These are phyloP conservation scores for Pseudomyrmex dendroicus DNA, from an alignment of 1,140 invertebrate species.

Conservation along the genomic window DNA sequence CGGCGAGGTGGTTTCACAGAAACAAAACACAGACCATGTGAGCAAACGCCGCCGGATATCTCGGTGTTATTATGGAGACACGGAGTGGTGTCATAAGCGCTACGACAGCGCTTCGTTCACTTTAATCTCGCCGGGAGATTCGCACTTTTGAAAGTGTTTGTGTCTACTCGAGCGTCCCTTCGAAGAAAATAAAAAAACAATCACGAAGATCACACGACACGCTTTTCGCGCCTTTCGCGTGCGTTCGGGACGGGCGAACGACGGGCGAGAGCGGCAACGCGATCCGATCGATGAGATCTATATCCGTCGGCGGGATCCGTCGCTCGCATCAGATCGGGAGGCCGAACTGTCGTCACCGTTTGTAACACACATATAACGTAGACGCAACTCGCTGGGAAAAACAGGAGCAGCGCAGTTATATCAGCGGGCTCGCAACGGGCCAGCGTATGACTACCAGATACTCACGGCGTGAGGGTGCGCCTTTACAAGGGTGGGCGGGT, in stretches of 20 bases:
- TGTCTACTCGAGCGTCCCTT: neutral
- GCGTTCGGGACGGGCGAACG: neutral
- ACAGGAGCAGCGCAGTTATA: constrained; percentile 65
- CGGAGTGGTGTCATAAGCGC: neutral
- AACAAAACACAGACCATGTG: constrained; percentile 73
- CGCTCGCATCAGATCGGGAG: constrained; percentile 38
- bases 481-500: constrained; percentile 74
- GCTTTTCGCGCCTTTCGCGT: constrained; percentile 13
- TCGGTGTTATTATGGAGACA: neutral
- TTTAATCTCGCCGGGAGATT: neutral
- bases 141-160: neutral
- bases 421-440: constrained; percentile 80
- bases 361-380: constrained; percentile 41
- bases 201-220: neutral
- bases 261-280: neutral
- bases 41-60: constrained; percentile 29
- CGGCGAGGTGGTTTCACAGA: constrained; percentile 33
- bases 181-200: neutral
- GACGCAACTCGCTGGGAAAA: constrained; percentile 17
- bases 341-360: constrained; percentile 13
- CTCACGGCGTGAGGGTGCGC: constrained; percentile 82
- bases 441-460: constrained; percentile 84
- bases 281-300: neutral
- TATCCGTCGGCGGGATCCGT: neutral
- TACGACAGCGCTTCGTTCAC: too few relatives aligned